These are phyloP conservation scores for Scaptomyza polygonia DNA, from an alignment of 2,888 invertebrate genomes.

Conservation along the genomic window DNA sequence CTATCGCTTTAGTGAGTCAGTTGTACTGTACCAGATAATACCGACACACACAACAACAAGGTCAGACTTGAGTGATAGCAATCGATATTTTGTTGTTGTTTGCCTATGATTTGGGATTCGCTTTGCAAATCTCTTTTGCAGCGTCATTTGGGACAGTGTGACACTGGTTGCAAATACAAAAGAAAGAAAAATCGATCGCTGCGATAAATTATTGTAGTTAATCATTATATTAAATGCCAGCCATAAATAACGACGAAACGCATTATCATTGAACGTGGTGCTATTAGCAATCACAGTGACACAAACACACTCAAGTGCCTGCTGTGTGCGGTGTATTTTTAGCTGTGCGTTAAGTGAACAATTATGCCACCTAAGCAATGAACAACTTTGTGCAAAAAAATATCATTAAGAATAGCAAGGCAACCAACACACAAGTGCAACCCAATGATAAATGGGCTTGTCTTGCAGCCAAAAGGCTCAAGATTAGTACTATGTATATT, in stretches of 20 bases:
- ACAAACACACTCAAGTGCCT: conserved; percentile 49
- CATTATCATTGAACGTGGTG: conserved; percentile 71
- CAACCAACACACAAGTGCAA: conserved; percentile 56
- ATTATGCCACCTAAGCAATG: conserved; percentile 64
- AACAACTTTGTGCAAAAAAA: conserved; percentile 27
- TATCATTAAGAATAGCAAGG: conserved; percentile 14
- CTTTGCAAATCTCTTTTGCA: conserved; percentile 4
- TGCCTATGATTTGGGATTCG: background rate
- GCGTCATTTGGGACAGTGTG: conserved; percentile 3
- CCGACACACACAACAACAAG: no score
- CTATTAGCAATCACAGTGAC: conserved; percentile 73
- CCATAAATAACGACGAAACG: conserved; percentile 71
- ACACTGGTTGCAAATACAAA: conserved; percentile 21
- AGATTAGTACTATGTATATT: conserved; percentile 60
- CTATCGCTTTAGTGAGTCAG: no score
- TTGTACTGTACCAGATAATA: no score
- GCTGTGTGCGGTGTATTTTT: conserved; percentile 60
- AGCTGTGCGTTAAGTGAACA: conserved; percentile 77
- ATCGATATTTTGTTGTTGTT: background rate
- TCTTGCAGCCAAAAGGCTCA: conserved; percentile 63
- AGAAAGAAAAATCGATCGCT: conserved; percentile 22
- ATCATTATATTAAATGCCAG: conserved; percentile 66
- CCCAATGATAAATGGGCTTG: conserved; percentile 71
- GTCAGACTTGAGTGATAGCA: background rate
- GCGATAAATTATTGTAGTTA: conserved; percentile 66